phyloP scores from a whole-genome alignment of 2,888 invertebrate genomes.

The Drosophila nigritarsus region DNA sequence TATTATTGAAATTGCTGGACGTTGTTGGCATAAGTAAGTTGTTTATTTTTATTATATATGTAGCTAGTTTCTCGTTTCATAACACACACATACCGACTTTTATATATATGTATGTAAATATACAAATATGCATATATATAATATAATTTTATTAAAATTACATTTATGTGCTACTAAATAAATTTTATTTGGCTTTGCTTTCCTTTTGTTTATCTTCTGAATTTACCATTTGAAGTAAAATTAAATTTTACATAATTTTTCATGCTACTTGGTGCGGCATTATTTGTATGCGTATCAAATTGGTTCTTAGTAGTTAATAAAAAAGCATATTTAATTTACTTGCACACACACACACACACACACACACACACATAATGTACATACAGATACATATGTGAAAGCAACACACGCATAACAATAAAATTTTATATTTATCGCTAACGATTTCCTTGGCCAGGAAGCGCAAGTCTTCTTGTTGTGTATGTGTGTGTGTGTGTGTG shows the following conservation, averaged over 20 bases:
- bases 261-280: constrained; percentile 56
- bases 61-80: constrained; percentile 46
- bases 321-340: constrained; percentile 81
- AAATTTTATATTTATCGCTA: constrained; percentile 82
- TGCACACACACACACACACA: constrained; percentile 40
- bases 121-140: constrained; percentile 28
- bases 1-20: constrained; percentile 79
- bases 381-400: constrained; percentile 31
- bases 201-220: constrained; percentile 13
- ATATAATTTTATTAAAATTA: constrained; percentile 65
- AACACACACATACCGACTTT: constrained; percentile 11
- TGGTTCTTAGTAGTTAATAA: constrained; percentile 82
- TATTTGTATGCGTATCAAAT: constrained; percentile 80
- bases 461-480: constrained; percentile 31
- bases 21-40: constrained; percentile 81
- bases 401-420: constrained; percentile 76
- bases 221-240: constrained; percentile 62
- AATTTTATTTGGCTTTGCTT: constrained; percentile 76
- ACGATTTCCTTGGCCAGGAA: constrained; percentile 73
- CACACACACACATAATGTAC: constrained; percentile 9
- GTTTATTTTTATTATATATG: constrained; percentile 66
- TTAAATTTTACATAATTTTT: constrained; percentile 75
- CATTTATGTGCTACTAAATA: constrained; percentile 66
- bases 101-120: constrained; percentile 28
- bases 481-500: constrained; percentile 1